A percentile compares a stretch with the other conserved stretches of the same genome.
Evolutionary conservation across 2,113 vertebrate species (phyloP).

Genomic region (Zosterops lateralis): DNA sequence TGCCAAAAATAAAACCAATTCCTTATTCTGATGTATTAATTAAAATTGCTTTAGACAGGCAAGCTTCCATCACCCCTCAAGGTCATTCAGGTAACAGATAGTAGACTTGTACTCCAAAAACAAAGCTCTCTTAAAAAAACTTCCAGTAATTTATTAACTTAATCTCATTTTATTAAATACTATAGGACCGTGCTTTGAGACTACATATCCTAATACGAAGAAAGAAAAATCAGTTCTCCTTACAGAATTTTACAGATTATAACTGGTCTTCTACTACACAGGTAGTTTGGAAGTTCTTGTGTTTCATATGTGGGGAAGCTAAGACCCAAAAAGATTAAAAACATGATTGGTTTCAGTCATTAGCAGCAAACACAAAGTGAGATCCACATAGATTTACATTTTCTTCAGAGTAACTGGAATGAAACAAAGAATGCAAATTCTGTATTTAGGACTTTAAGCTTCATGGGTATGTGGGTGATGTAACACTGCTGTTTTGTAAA

Average conservation of each 20-base stretch:
- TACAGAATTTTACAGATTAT: neutral
- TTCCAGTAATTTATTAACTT: neutral
- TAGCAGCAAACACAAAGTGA: neutral
- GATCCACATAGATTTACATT: neutral
- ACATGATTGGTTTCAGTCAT: neutral
- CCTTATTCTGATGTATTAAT: neutral
- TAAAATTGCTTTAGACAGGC: neutral
- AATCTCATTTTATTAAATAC: neutral
- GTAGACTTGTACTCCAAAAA: neutral
- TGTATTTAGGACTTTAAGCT: neutral
- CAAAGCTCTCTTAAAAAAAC: neutral
- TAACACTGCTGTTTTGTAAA: neutral
- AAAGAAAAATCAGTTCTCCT: neutral
- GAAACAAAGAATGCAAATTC: neutral
- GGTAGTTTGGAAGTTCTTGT: neutral
- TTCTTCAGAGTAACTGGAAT: neutral
- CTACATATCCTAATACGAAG: neutral
- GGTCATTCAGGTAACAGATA: neutral
- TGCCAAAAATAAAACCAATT: neutral
- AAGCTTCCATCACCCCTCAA: neutral
- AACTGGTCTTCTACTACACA: neutral
- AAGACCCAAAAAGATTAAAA: neutral
- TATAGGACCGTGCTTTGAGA: neutral
- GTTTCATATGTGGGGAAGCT: neutral
- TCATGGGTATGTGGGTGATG: neutral